Evolutionary conservation across 2,888 invertebrate species (phyloP).

Genomic region (Molorchus minor): DNA sequence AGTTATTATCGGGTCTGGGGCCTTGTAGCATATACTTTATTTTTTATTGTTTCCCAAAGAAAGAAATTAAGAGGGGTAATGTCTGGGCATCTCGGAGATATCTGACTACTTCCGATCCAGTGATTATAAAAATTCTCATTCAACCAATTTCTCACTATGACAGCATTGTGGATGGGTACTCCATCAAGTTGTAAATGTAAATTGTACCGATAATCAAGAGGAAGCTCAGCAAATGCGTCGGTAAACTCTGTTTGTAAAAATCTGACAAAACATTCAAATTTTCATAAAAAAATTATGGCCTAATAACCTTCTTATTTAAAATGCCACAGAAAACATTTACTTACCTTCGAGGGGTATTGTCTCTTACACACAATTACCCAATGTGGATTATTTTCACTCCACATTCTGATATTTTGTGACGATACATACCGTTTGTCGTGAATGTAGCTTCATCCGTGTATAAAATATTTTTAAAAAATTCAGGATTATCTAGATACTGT

Average conservation of each 20-base stretch:
- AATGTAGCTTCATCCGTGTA: too few species aligned
- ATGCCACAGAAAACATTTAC: too few species aligned
- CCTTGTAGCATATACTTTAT: neutral
- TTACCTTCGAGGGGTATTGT: too few species aligned
- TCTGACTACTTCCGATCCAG: neutral
- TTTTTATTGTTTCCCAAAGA: neutral
- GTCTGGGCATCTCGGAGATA: constrained; percentile 3
- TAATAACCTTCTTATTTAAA: too few species aligned
- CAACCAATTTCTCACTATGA: neutral
- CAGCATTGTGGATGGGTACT: neutral
- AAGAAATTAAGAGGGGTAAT: neutral
- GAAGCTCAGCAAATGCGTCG: neutral
- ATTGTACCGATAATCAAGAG: neutral
- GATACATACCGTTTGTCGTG: neutral
- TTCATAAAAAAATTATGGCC: neutral
- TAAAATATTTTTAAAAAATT: neutral
- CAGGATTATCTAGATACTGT: constrained; percentile 1
- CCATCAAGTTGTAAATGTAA: constrained; percentile 3
- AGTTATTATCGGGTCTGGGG: neutral
- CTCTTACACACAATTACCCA: constrained; percentile 12
- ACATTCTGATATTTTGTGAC: constrained; percentile 10
- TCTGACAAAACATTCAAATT: neutral
- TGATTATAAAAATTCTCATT: neutral
- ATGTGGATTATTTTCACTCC: constrained; percentile 14
- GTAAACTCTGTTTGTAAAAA: neutral